These are phyloP conservation scores for Sthenelais limicola DNA, from an alignment of 2,888 invertebrate genomes.

Conservation along the genomic window DNA sequence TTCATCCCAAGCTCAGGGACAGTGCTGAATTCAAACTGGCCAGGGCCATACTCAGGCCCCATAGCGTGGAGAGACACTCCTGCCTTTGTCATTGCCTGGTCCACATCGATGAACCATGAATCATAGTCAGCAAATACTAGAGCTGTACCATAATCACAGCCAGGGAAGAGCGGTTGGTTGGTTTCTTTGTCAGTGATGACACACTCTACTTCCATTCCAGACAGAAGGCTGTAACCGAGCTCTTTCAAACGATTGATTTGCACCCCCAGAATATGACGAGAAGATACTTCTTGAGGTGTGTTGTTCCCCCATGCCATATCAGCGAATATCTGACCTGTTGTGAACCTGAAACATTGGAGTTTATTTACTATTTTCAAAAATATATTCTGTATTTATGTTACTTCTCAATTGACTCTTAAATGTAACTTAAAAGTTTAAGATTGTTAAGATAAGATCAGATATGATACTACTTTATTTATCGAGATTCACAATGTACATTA, in stretches of 20 bases:
- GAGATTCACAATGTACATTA: too few relatives aligned
- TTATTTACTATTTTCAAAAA: neutral
- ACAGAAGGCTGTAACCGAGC: neutral
- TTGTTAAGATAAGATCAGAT: too few relatives aligned
- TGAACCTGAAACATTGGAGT: neutral
- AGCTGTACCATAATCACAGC: neutral
- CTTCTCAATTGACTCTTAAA: too few relatives aligned
- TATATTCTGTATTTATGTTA: too few relatives aligned
- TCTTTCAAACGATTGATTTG: neutral
- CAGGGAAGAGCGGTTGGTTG: neutral
- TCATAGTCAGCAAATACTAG: neutral
- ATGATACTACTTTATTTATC: too few relatives aligned
- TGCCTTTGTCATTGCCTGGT: constrained; percentile 19
- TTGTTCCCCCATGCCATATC: neutral
- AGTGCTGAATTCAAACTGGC: constrained; percentile 51
- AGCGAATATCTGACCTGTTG: neutral
- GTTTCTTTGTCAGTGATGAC: neutral
- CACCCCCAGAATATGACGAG: neutral
- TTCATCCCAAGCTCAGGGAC: constrained; percentile 46
- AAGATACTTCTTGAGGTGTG: neutral
- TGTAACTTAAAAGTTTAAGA: too few relatives aligned
- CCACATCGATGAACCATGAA: constrained; percentile 23
- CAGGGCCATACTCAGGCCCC: constrained; percentile 44
- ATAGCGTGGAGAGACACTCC: constrained; percentile 41
- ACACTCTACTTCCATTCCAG: constrained; percentile 3